Percentiles rank a stretch among this genome's conserved stretches.
Conservation (phyloP, 2,888 invertebrate genomes). For the Torymus tubicola region DNA sequence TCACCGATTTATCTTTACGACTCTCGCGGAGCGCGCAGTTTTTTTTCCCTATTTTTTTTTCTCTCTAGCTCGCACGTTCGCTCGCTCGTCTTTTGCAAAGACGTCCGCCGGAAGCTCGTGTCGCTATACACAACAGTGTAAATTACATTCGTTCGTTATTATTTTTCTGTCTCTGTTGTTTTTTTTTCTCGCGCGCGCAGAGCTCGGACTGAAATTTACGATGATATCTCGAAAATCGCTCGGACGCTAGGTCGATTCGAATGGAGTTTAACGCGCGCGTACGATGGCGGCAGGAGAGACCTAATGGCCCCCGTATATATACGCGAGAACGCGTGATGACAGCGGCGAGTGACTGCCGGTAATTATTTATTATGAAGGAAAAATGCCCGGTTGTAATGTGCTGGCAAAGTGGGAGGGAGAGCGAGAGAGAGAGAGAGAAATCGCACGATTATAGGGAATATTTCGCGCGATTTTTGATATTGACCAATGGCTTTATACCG, state of each 20-base stretch:
- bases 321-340: constrained; percentile 16
- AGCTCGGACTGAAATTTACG: constrained; percentile 25
- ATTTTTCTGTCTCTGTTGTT: constrained; percentile 33
- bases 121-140: constrained; percentile 19
- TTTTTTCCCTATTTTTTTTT: neutral
- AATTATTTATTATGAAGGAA: constrained; percentile 41
- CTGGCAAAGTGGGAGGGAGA: neutral
- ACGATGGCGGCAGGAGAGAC: neutral
- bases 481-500: constrained; percentile 44
- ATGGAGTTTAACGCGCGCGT: constrained; percentile 19
- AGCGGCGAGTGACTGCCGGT: constrained; percentile 33
- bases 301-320: neutral
- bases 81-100: constrained; percentile 5
- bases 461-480: constrained; percentile 55
- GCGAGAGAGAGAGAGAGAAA: constrained; percentile 28
- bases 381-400: constrained; percentile 9
- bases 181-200: neutral
- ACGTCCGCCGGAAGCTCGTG: constrained; percentile 42
- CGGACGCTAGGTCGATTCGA: constrained; percentile 13
- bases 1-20: constrained; percentile 52
- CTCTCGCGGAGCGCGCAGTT: neutral
- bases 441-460: constrained; percentile 31
- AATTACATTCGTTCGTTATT: constrained; percentile 44
- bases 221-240: constrained; percentile 40
- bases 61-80: constrained; percentile 1